A percentile compares a stretch with the other conserved stretches of the same genome.
These are phyloP conservation scores for Eudyptes chrysolophus DNA, from an alignment of 2,113 vertebrate species.

Conservation along the genomic window DNA sequence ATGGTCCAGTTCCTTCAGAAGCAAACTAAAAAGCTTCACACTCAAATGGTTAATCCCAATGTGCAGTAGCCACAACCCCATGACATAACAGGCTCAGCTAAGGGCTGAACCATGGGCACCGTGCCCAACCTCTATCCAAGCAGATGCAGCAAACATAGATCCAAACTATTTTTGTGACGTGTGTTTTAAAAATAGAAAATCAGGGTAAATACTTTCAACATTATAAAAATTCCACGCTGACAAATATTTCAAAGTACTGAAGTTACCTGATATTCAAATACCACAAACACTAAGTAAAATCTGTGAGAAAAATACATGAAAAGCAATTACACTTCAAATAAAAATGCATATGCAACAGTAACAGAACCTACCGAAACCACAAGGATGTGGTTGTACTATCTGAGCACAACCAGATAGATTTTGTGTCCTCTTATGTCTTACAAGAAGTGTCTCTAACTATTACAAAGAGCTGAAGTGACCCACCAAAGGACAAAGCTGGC, in stretches of 20 bases:
- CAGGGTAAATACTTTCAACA: not conserved
- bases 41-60: not conserved
- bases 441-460: not conserved
- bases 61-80: not conserved
- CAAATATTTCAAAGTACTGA: not conserved
- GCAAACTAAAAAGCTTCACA: not conserved
- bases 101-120: fast-evolving
- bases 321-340: not conserved
- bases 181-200: not conserved
- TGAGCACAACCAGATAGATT: not conserved
- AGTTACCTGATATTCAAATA: not conserved
- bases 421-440: not conserved
- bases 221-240: not conserved
- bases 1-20: not conserved
- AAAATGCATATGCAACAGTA: not conserved
- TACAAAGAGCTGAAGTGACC: not conserved
- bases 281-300: not conserved
- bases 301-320: not conserved
- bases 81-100: fast-evolving
- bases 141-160: not conserved
- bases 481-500: not conserved
- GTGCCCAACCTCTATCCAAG: not conserved
- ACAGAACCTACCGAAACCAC: not conserved
- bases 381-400: not conserved
- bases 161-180: not conserved